Evolutionary conservation across 2,888 invertebrate species (phyloP).

Genomic region (Scaptomyza cyrtandrae): DNA sequence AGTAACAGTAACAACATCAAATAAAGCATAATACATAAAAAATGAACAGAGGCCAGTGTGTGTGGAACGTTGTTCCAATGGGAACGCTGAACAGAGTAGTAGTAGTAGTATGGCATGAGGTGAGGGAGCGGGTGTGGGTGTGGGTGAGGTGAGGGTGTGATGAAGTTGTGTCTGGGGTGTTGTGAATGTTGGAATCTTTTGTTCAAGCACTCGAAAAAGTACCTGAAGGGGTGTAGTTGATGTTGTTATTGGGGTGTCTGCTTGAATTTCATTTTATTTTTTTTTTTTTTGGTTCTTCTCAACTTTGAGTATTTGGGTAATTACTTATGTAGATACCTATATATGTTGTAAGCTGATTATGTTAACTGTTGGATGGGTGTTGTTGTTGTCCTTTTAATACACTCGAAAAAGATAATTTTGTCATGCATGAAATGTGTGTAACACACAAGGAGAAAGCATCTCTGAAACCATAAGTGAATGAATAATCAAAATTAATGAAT

Average conservation of each 20-base stretch:
- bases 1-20: conserved; percentile 33
- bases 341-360: conserved; percentile 26
- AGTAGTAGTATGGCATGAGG: background rate
- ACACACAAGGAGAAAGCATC: no score
- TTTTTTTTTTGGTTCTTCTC: background rate
- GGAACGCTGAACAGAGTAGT: background rate
- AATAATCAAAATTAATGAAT: no score
- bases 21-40: conserved; percentile 63
- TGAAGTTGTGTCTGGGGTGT: conserved; percentile 3
- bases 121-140: background rate
- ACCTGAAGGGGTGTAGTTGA: background rate
- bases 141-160: background rate
- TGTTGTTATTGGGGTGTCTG: background rate
- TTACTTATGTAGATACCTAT: conserved; percentile 24
- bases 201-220: conserved; percentile 19
- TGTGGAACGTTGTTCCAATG: conserved; percentile 5
- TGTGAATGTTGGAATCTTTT: conserved; percentile 43
- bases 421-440: no score
- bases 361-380: background rate
- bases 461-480: no score
- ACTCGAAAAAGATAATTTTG: no score
- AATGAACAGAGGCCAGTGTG: conserved; percentile 31
- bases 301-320: conserved; percentile 5
- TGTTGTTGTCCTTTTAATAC: no score
- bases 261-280: no score